These are phyloP conservation scores for Brachionus rotundiformis DNA, from an alignment of 1,140 invertebrate species.

Conservation along the genomic window DNA sequence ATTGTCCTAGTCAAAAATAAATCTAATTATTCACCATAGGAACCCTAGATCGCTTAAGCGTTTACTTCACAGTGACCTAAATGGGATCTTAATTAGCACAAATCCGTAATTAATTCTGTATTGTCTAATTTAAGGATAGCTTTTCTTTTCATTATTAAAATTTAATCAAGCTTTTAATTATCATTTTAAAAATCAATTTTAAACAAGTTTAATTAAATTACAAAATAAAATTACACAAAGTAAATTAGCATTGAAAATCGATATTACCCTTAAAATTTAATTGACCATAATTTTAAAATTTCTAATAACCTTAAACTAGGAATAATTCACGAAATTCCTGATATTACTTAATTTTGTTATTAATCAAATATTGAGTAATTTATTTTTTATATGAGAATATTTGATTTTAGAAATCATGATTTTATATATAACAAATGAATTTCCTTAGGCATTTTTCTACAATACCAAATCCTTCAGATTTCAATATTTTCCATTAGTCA, in stretches of 20 bases:
- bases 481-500: no score
- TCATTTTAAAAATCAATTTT: not conserved
- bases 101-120: not conserved
- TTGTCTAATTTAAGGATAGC: not conserved
- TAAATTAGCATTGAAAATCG: slow-evolving; percentile 3
- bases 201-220: no score
- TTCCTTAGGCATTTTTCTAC: not conserved
- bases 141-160: no score
- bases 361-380: slow-evolving; percentile 5
- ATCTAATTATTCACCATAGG: not conserved
- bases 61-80: not conserved
- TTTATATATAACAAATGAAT: not conserved
- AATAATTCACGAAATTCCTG: slow-evolving; percentile 14
- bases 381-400: not conserved
- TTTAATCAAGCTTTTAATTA: no score
- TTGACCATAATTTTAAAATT: not conserved
- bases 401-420: not conserved
- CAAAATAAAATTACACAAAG: not conserved
- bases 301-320: slow-evolving; percentile 3
- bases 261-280: not conserved
- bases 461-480: not conserved
- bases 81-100: not conserved
- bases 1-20: not conserved
- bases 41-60: not conserved
- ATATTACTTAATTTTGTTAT: slow-evolving; percentile 12